These are phyloP conservation scores for Pseudopleuronectes americanus DNA, from an alignment of 2,797 vertebrate genomes.

Conservation along the genomic window DNA sequence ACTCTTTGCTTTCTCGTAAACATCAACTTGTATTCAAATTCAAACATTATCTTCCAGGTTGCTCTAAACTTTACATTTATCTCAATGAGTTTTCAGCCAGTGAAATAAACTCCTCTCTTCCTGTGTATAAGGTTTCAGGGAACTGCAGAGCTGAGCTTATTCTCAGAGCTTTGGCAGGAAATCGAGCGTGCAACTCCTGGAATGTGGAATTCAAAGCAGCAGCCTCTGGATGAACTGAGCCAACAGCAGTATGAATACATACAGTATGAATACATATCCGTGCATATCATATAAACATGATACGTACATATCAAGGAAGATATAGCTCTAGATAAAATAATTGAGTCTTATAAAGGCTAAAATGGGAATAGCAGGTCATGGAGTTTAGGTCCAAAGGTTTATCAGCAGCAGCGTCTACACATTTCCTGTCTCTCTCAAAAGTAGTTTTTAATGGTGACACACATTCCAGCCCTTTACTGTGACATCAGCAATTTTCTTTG, in stretches of 20 bases:
- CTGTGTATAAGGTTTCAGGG: not conserved
- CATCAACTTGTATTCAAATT: not conserved
- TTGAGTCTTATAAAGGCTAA: not conserved
- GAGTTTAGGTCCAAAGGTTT: conserved; percentile 47
- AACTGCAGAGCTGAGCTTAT: conserved; percentile 4
- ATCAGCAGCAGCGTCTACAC: conserved; percentile 11
- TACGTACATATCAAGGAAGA: not conserved
- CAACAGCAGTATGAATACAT: not conserved
- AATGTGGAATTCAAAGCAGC: conserved; percentile 33
- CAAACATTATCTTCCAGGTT: not conserved
- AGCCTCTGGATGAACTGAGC: conserved; percentile 10
- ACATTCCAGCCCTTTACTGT: not conserved
- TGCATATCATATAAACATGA: not conserved
- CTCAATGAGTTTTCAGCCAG: not conserved
- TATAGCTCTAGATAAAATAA: not conserved
- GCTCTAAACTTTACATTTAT: not conserved
- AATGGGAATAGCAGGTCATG: not conserved
- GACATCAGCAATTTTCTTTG: not conserved
- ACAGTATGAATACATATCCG: not conserved
- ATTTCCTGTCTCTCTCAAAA: not conserved
- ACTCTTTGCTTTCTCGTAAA: no score
- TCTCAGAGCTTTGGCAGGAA: conserved; percentile 31
- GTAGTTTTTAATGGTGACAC: not conserved
- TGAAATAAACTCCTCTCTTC: not conserved
- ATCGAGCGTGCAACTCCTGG: conserved; percentile 43